These are phyloP conservation scores for Pterois miles DNA, from an alignment of 2,797 vertebrate species.

Conservation along the genomic window DNA sequence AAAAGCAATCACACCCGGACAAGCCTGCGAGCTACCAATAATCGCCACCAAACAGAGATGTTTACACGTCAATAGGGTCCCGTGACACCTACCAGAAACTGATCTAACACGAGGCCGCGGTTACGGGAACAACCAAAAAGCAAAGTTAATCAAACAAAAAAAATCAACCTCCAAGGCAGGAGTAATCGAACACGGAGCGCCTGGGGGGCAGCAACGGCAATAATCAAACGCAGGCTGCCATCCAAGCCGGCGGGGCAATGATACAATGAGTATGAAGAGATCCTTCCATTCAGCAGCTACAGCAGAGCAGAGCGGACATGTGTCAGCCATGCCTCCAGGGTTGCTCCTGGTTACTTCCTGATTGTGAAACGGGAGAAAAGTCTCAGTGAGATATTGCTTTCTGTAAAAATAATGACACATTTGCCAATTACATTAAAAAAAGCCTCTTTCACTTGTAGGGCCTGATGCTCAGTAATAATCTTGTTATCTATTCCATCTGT, in stretches of 20 bases:
- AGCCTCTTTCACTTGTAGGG: not conserved
- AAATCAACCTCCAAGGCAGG: conserved; percentile 58
- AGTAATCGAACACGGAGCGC: conserved; percentile 63
- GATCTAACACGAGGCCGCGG: conserved; percentile 41
- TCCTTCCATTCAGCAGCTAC: conserved; percentile 19
- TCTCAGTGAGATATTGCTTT: conserved; percentile 12
- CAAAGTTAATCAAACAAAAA: conserved; percentile 57
- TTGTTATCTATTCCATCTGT: conserved; percentile 46
- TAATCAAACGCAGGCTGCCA: conserved; percentile 50
- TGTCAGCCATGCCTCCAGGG: conserved; percentile 42
- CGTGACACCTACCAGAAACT: conserved; percentile 43
- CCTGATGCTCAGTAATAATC: conserved; percentile 32
- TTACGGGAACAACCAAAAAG: conserved; percentile 49
- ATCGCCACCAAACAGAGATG: conserved; percentile 65
- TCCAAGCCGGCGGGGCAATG: conserved; percentile 12
- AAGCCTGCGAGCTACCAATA: conserved; percentile 64
- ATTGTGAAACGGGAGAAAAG: conserved; percentile 15
- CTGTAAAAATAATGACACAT: conserved; percentile 25
- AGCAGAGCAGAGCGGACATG: conserved; percentile 9
- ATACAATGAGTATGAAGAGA: conserved; percentile 40
- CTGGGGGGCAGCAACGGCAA: conserved; percentile 28
- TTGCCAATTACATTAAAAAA: conserved; percentile 30
- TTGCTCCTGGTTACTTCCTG: conserved; percentile 35
- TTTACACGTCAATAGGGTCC: conserved; percentile 69
- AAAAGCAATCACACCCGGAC: conserved; percentile 69